These are phyloP conservation scores for Polymixis flavicincta DNA, from an alignment of 2,888 invertebrate species.

Conservation along the genomic window DNA sequence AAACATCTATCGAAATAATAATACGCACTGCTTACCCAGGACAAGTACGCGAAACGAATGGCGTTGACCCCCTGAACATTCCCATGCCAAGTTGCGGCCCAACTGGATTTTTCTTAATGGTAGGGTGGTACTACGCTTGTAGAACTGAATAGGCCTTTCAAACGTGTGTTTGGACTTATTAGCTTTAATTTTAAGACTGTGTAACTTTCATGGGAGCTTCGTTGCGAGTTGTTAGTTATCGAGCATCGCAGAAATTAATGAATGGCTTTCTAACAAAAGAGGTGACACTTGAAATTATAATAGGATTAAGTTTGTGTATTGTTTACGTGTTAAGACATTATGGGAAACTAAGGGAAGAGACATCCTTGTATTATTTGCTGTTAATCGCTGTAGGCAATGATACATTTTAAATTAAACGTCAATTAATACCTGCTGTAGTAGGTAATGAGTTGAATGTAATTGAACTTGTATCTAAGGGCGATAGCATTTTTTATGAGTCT, in stretches of 20 bases:
- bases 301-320: slow-evolving; percentile 36
- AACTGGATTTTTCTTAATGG: slow-evolving; percentile 88
- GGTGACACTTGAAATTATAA: slow-evolving; percentile 53
- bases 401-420: not conserved
- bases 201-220: slow-evolving; percentile 81
- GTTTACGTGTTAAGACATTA: slow-evolving; percentile 30
- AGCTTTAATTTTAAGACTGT: slow-evolving; percentile 88
- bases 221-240: slow-evolving; percentile 64
- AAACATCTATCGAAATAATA: slow-evolving; percentile 90
- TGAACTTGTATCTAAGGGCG: slow-evolving; percentile 27
- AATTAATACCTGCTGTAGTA: not conserved
- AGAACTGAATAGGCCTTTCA: slow-evolving; percentile 85
- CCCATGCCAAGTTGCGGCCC: slow-evolving; percentile 85
- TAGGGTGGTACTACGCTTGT: slow-evolving; percentile 84
- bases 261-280: slow-evolving; percentile 68
- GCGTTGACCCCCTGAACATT: slow-evolving; percentile 90
- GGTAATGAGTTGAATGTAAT: slow-evolving; percentile 13
- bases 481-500: slow-evolving; percentile 22
- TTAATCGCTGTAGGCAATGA: not conserved
- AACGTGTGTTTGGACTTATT: slow-evolving; percentile 86
- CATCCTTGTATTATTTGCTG: not conserved
- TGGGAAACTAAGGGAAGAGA: not conserved
- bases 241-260: slow-evolving; percentile 67
- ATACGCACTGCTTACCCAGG: slow-evolving; percentile 88
- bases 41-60: slow-evolving; percentile 89